These are phyloP conservation scores for Anthopleura sola DNA, from an alignment of 64 coral and sea anemone genomes.

Conservation along the genomic window DNA sequence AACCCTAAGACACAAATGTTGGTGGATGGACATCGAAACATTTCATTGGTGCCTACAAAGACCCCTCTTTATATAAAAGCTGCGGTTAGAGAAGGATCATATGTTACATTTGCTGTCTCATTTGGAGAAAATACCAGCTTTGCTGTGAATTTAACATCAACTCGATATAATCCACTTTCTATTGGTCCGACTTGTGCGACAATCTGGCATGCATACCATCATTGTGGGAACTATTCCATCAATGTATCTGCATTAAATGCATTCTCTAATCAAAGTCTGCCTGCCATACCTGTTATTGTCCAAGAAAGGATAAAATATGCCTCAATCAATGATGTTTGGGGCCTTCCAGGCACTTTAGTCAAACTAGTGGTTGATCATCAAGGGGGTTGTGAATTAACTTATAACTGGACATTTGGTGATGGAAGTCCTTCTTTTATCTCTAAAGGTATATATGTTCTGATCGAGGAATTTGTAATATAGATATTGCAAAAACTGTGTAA, in stretches of 20 bases:
- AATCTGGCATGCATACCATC: slow-evolving; percentile 20
- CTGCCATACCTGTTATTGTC: background rate
- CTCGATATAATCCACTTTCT: background rate
- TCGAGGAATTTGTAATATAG: background rate
- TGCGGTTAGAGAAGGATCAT: slow-evolving; percentile 39
- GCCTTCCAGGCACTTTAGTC: background rate
- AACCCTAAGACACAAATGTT: background rate
- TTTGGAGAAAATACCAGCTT: slow-evolving; percentile 44
- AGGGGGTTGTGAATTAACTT: background rate
- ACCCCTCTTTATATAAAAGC: slow-evolving; percentile 9
- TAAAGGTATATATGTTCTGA: background rate
- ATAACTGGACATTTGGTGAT: slow-evolving; percentile 24
- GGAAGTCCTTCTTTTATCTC: background rate
- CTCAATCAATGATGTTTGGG: background rate
- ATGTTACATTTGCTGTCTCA: slow-evolving; percentile 51
- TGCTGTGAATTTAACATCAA: background rate
- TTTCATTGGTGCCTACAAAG: slow-evolving; percentile 8
- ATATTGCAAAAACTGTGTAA: background rate
- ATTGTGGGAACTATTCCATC: slow-evolving; percentile 55
- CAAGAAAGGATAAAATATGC: background rate
- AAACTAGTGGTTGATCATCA: background rate
- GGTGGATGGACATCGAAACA: background rate
- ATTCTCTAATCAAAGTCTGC: slow-evolving; percentile 24
- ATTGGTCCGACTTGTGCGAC: slow-evolving; percentile 16
- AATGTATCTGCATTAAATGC: slow-evolving; percentile 52